Conservation (phyloP, 2,888 invertebrate genomes). For the Petrolisthes cinctipes region DNA sequence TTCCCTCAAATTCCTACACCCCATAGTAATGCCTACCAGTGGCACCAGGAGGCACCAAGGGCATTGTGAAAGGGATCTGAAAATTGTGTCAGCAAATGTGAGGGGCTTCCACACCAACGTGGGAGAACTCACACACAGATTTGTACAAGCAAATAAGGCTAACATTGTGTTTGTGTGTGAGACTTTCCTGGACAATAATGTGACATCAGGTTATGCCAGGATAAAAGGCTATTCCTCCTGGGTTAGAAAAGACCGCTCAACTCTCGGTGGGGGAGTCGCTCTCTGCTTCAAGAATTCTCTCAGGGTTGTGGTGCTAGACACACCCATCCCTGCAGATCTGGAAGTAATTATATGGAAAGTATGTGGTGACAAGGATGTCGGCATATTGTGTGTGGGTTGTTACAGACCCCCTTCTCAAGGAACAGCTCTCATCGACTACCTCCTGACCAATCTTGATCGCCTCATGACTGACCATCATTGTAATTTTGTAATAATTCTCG, state of each 20-base stretch:
- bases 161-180: background rate
- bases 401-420: background rate
- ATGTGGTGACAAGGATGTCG: background rate
- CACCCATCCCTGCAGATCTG: background rate
- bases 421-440: background rate
- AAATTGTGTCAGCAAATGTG: background rate
- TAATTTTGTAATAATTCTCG: background rate
- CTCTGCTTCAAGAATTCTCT: background rate
- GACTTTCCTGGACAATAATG: background rate
- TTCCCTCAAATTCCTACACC: background rate
- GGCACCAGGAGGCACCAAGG: background rate
- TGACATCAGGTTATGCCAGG: background rate
- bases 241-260: background rate
- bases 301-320: background rate
- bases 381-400: background rate
- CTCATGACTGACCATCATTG: background rate
- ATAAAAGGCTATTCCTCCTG: background rate
- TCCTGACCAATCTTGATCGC: background rate
- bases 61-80: background rate
- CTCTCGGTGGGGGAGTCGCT: background rate
- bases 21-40: background rate
- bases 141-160: background rate
- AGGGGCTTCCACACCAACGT: constrained; percentile 6
- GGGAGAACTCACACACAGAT: background rate
- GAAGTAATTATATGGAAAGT: background rate